Conservation (phyloP, 2,797 vertebrate species). For the Hybognathus amarus region DNA sequence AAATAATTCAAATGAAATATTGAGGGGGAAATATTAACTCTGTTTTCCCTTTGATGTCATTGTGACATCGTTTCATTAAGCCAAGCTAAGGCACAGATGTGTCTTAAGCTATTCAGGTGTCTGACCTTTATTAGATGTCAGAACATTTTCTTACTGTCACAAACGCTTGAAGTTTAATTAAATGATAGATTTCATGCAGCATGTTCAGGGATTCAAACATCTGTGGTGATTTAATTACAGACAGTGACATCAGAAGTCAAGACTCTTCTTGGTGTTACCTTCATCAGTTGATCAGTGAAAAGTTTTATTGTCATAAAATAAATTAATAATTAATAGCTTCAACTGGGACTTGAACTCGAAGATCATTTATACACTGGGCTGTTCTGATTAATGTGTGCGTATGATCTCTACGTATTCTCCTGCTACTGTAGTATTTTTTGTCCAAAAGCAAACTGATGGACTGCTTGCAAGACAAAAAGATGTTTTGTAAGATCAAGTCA, state of each 20-base stretch:
- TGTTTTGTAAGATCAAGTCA: conserved; percentile 23
- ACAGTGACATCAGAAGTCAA: conserved; percentile 37
- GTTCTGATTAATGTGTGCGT: conserved; percentile 73
- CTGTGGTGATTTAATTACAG: conserved; percentile 30
- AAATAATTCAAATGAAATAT: background rate
- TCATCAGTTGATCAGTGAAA: conserved; percentile 35
- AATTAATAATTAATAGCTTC: conserved; percentile 70
- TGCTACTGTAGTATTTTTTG: conserved; percentile 46
- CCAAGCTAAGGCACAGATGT: background rate
- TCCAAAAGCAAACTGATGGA: background rate
- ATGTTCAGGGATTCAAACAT: conserved; percentile 26
- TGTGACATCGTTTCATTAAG: background rate
- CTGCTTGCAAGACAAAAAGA: conserved; percentile 14
- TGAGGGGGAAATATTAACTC: background rate
- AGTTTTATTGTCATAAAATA: conserved; percentile 52
- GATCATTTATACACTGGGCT: conserved; percentile 67
- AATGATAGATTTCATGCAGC: conserved; percentile 16
- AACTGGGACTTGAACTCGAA: conserved; percentile 63
- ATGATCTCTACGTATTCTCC: conserved; percentile 45
- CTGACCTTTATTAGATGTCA: conserved; percentile 26
- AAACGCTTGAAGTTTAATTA: conserved; percentile 24
- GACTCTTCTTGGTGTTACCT: conserved; percentile 38
- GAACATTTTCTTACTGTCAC: conserved; percentile 14
- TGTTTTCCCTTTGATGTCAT: background rate
- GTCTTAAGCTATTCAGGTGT: background rate